Conservation (phyloP, 92 coral and sea anemone species). For the Blastomussa wellsi region DNA sequence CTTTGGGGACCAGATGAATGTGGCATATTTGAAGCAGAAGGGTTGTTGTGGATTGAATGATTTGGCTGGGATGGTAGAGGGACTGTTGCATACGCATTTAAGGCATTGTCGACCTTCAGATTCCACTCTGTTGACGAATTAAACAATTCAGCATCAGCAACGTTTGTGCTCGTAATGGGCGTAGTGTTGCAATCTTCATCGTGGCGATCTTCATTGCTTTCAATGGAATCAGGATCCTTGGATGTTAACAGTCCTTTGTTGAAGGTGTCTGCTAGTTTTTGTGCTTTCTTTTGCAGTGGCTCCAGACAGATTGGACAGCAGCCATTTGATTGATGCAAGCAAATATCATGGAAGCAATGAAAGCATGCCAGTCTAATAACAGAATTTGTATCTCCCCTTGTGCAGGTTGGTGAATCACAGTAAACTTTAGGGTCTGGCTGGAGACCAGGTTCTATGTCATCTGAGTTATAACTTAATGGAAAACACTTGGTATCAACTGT, state of each 20-base stretch:
- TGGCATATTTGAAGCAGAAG: neutral
- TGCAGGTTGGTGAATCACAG: slow-evolving; percentile 38
- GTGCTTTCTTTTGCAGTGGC: slow-evolving; percentile 18
- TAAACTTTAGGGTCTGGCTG: slow-evolving; percentile 39
- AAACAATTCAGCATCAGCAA: slow-evolving; percentile 5
- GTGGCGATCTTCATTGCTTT: neutral
- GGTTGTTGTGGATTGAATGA: neutral
- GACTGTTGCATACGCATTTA: slow-evolving; percentile 20
- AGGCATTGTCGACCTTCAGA: slow-evolving; percentile 14
- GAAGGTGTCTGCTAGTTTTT: slow-evolving; percentile 33
- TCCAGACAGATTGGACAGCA: slow-evolving; percentile 38
- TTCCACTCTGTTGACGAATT: slow-evolving; percentile 26
- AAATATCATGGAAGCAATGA: slow-evolving; percentile 31
- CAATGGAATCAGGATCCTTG: neutral
- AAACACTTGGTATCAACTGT: slow-evolving; percentile 39
- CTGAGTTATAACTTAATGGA: slow-evolving; percentile 30
- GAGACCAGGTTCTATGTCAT: slow-evolving; percentile 18
- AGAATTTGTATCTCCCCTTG: neutral
- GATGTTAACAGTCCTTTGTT: slow-evolving; percentile 27
- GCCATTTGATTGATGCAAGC: slow-evolving; percentile 18
- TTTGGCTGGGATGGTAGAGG: slow-evolving; percentile 19
- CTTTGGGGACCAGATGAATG: neutral
- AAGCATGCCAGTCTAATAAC: slow-evolving; percentile 36
- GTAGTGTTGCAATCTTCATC: neutral
- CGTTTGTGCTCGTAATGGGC: neutral